Evolutionary conservation across 2,113 vertebrate genomes (phyloP), one percentile per base, ranked within the genome.

Genomic region (Taurulus bubalis): DNA sequence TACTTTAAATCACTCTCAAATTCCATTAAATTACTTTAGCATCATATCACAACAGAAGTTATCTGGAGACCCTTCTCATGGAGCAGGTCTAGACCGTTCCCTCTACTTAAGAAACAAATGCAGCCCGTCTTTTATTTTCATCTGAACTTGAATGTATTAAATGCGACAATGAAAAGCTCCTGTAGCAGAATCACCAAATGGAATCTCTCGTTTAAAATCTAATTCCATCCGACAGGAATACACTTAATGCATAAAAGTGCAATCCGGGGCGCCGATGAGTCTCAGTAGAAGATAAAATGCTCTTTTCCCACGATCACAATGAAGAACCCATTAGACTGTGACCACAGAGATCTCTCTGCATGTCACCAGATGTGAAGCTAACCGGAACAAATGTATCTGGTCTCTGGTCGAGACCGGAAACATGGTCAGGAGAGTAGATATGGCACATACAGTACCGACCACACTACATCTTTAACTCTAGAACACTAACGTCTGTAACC

Each of bases 201-300:
- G 3, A 38, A 10, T 14, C 28, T 34, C 26, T 60, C 11, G 32
- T 63, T 72, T 66, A n/a, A 70, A 80, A 64, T 63, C 20, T 53
- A 18, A 77, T 77, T 81, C 60, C n/a, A 45, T 71, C 59, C 28
- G 65, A 32, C 20, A 62, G 40, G 67, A 66, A 60, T 60, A 16
- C 45, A 49, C 49, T 16, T 15, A n/a, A 53, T 24, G 47, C 47
- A 53, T 8, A 15, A 16, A 53, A 34, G 30, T 36, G 62, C 36
- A 53, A 69, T 64, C 59, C 24, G n/a, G 47, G 38, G 42, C n/a
- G 69, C 58, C 28, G 36, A 62, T 76, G 80, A 77, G 71, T 34
- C 42, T 77, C 75, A 64, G 45, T 26, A 24, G 58, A 82, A 42
- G 11, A 1, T 63, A 55, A 62, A 82, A 77, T n/a, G 36, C 64